phyloP scores from a whole-genome alignment of 1,140 invertebrate genomes.

The Saccostrea echinata region DNA sequence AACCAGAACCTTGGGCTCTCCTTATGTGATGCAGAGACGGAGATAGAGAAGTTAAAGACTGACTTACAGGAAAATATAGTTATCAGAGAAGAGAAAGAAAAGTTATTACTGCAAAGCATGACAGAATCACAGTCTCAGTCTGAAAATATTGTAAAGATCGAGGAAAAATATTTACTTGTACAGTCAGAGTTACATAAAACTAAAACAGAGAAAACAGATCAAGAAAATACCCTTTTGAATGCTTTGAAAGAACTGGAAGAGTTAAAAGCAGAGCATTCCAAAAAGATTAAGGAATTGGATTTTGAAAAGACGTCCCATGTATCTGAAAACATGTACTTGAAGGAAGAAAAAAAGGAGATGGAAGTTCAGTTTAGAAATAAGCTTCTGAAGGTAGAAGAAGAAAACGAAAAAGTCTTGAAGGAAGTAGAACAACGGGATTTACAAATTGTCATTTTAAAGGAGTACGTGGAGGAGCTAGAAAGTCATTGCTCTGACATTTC shows the following conservation, averaged over 20 bases:
- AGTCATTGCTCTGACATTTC: background rate
- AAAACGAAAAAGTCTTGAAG: background rate
- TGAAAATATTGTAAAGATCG: background rate
- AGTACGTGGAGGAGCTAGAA: background rate
- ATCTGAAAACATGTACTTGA: background rate
- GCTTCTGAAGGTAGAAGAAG: background rate
- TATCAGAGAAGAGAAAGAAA: conserved; percentile 3
- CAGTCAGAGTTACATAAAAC: background rate
- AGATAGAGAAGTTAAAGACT: background rate
- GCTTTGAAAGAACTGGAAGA: background rate
- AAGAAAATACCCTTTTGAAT: background rate
- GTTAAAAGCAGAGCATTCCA: background rate
- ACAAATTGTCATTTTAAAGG: background rate
- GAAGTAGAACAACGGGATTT: background rate
- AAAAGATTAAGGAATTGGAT: background rate
- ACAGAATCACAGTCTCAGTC: conserved; percentile 11
- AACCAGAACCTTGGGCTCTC: background rate
- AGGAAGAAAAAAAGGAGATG: background rate
- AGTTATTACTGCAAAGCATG: background rate
- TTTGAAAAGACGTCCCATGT: background rate
- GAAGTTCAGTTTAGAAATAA: background rate
- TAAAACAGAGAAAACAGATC: background rate
- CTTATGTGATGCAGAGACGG: background rate
- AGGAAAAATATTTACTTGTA: background rate
- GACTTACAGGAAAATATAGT: background rate